Base-by-base conservation (phyloP, 53 echinoderm and acorn worm genomes). In the Hippasteria phrygiana region DNA sequence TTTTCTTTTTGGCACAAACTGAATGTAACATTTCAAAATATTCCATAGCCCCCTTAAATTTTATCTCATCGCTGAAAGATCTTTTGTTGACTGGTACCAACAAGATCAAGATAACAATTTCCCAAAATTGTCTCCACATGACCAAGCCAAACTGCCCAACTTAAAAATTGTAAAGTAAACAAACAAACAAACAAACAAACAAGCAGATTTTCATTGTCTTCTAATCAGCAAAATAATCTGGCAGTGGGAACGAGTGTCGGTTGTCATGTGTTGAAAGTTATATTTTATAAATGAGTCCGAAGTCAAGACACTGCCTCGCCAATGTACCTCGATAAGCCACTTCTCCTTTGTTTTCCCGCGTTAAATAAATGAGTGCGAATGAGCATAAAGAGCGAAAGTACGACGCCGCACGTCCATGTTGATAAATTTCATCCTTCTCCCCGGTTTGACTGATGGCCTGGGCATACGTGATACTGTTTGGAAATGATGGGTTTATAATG, bases 301-400 rank as follows among this genome's bases (percentile, higher is more conserved):
- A 59, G 59, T 59, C 59, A 8, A 24, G 26, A 1, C 59, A 2
- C 26, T 8, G n/a, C 38, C 10, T 1, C 18, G 16, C 78, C 53
- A 77, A 0, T 55, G 11, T 2, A 38, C 11, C 78, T 51, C 54
- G 29, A 6, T 51, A 42, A 38, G 72, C 8, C 17, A 20, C n/a
- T 42, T 22, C 24, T 41, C 0, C 36, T 72, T 20, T 71, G 20
- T 2, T 10, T 18, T 42, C 37, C 22, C 16, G 4, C 13, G 13
- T 72, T 41, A 72, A 42, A 22, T 41, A 41, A 72, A 72, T 72
- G 17, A 72, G 24, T 72, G 37, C 41, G 41, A 72, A 72, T 72
- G 72, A 72, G 72, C 16, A 34, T 42, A 72, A 72, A 41, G 72
- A 35, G 72, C 72, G 20, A 41, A 59, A 72, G 22, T 5, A 42